These are phyloP conservation scores for Pachycephala philippinensis DNA, from an alignment of 2,113 vertebrate species.

Conservation along the genomic window DNA sequence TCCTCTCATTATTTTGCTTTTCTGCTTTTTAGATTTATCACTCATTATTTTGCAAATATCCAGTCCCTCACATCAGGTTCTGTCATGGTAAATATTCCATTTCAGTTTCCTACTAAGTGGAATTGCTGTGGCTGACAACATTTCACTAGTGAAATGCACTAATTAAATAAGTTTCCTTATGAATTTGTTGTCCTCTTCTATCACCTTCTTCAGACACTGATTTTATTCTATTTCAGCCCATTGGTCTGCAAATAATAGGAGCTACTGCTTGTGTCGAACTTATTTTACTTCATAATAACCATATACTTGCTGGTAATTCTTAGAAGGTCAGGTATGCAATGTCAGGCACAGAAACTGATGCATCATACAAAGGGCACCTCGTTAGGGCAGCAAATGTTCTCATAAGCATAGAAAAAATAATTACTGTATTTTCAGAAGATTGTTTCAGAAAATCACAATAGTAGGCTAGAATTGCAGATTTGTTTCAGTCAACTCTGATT, in stretches of 20 bases:
- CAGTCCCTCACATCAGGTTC: not conserved
- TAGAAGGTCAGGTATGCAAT: not conserved
- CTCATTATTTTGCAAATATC: not conserved
- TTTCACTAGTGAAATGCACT: not conserved
- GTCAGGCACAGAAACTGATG: not conserved
- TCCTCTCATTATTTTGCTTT: not conserved
- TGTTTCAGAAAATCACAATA: not conserved
- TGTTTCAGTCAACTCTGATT: not conserved
- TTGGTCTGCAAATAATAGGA: not conserved
- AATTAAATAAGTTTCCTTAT: not conserved
- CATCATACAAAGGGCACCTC: not conserved
- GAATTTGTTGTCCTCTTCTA: not conserved
- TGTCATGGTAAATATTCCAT: not conserved
- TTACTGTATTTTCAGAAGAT: not conserved
- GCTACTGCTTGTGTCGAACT: not conserved
- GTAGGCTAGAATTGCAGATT: not conserved
- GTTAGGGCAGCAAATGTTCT: not conserved
- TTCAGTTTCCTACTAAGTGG: not conserved
- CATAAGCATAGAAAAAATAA: not conserved
- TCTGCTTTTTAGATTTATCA: not conserved
- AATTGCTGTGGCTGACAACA: not conserved
- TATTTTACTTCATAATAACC: not conserved
- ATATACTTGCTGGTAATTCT: not conserved
- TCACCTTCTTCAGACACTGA: not conserved
- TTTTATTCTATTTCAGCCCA: not conserved